phyloP scores from a whole-genome alignment of 1,140 invertebrate species.

The Drosophila willistoni region DNA sequence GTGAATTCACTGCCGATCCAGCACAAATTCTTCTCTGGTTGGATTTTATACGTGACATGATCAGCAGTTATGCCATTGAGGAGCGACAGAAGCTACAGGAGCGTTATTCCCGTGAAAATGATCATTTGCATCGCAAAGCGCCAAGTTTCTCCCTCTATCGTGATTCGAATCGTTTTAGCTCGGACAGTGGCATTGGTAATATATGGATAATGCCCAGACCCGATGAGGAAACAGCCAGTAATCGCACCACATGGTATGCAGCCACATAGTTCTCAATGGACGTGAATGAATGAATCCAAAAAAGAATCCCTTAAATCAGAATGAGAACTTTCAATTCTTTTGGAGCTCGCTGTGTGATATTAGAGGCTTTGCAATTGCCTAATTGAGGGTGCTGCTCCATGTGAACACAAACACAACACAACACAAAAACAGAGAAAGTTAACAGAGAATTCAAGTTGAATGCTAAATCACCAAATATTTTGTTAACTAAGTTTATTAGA shows the following conservation, averaged over 20 bases:
- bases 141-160: constrained; percentile 75
- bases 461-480: constrained; percentile 73
- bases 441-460: constrained; percentile 37
- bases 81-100: constrained; percentile 74
- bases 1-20: constrained; percentile 70
- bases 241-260: constrained; percentile 78
- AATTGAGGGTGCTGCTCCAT: constrained; percentile 19
- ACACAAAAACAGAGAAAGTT: not conserved
- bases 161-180: constrained; percentile 80
- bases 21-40: constrained; percentile 62
- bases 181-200: constrained; percentile 78
- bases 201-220: constrained; percentile 77
- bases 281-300: too few relatives aligned
- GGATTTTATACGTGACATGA: constrained; percentile 76
- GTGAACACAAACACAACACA: constrained; percentile 5
- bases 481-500: constrained; percentile 46
- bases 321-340: not conserved
- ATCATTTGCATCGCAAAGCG: constrained; percentile 73
- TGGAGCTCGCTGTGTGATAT: constrained; percentile 9
- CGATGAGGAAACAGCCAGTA: constrained; percentile 58
- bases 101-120: constrained; percentile 62
- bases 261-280: constrained; percentile 27
- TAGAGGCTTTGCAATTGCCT: not conserved
- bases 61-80: constrained; percentile 70
- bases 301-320: not conserved